Evolutionary conservation across 2,113 vertebrate species (phyloP).

Genomic region (Carollia perspicillata): DNA sequence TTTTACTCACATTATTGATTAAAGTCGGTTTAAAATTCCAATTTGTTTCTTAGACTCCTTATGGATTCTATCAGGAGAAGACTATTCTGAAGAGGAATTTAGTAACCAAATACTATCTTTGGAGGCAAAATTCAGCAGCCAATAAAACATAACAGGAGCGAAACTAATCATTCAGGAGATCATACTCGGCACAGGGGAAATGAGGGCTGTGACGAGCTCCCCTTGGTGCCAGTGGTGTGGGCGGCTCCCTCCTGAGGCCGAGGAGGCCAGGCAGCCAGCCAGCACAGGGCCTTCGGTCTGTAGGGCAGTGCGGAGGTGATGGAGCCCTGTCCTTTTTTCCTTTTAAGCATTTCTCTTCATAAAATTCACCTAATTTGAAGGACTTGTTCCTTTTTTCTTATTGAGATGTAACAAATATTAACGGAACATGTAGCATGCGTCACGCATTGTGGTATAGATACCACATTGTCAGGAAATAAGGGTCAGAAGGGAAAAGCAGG

Average conservation of each 20-base stretch:
- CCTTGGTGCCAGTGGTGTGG: background rate
- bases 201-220: background rate
- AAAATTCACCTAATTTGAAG: background rate
- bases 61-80: background rate
- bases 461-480: background rate
- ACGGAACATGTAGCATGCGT: background rate
- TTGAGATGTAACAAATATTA: background rate
- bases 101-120: background rate
- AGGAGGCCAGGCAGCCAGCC: background rate
- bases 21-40: slow-evolving; percentile 27
- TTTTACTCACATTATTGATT: background rate
- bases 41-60: background rate
- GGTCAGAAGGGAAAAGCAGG: background rate
- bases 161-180: slow-evolving; percentile 22
- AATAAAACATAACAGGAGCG: background rate
- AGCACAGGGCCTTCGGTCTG: background rate
- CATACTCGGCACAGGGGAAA: background rate
- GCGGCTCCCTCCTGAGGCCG: background rate
- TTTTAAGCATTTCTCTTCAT: background rate
- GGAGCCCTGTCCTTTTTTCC: background rate
- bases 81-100: background rate
- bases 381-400: background rate
- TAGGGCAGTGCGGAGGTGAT: fast-evolving
- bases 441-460: background rate
- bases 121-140: slow-evolving; percentile 43